phyloP scores from a whole-genome alignment of 2,113 vertebrate species.

The Alligator sinensis region DNA sequence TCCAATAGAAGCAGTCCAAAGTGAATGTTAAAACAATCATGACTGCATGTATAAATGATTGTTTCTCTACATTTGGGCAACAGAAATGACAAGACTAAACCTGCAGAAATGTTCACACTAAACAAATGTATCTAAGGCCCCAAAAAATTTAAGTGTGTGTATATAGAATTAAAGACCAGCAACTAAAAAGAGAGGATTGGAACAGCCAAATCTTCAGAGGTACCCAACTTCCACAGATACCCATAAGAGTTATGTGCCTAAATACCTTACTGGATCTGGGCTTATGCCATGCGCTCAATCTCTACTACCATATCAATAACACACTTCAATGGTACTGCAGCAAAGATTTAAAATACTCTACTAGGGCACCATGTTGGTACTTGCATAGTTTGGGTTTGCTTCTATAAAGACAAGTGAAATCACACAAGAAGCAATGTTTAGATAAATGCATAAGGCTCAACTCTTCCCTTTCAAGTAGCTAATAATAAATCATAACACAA shows the following conservation, averaged over 20 bases:
- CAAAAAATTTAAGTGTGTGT: neutral
- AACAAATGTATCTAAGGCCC: neutral
- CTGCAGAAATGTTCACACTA: neutral
- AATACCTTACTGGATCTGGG: neutral
- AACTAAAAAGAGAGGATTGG: neutral
- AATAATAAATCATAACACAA: neutral
- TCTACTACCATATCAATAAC: neutral
- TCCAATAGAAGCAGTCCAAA: neutral
- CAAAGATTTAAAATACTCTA: neutral
- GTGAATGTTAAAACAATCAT: neutral
- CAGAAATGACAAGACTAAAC: neutral
- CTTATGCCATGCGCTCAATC: neutral
- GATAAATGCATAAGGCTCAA: neutral
- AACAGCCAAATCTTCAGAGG: neutral
- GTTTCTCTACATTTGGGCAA: neutral
- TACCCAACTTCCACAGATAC: neutral
- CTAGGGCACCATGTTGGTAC: neutral
- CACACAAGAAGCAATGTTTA: neutral
- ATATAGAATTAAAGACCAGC: neutral
- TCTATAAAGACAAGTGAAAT: neutral
- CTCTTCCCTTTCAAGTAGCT: neutral
- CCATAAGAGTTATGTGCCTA: neutral
- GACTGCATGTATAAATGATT: neutral
- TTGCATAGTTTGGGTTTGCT: neutral
- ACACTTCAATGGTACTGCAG: rapidly evolving